phyloP scores from a whole-genome alignment of 2,113 vertebrate species.

The Coregonus clupeaformis region DNA sequence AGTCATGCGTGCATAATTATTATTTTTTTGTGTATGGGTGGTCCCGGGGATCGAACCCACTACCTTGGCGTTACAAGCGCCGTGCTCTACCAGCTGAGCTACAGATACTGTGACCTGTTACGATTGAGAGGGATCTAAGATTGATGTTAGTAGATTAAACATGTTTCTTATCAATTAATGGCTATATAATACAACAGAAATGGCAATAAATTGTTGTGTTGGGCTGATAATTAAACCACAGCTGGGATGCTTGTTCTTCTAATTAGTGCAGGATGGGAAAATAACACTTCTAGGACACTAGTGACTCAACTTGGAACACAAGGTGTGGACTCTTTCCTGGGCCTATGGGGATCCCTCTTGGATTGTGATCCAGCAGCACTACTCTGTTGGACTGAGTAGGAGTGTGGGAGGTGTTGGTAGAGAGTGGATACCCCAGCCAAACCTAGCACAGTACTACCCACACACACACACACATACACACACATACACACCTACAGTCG shows the following conservation, averaged over 20 bases:
- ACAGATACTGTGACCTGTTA: background rate
- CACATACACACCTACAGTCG: slow-evolving; percentile 37
- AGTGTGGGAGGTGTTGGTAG: slow-evolving; percentile 60
- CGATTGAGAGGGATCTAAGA: background rate
- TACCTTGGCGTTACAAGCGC: too few relatives aligned
- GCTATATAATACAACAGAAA: slow-evolving; percentile 29
- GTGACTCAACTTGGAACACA: slow-evolving; percentile 30
- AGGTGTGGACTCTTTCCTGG: slow-evolving; percentile 25
- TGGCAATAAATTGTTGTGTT: slow-evolving; percentile 35
- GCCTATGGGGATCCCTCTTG: slow-evolving; percentile 45
- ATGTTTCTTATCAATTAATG: slow-evolving; percentile 29
- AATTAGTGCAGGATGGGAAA: slow-evolving; percentile 10
- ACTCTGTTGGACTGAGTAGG: slow-evolving; percentile 23
- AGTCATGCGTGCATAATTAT: too few relatives aligned
- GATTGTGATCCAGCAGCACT: slow-evolving; percentile 34
- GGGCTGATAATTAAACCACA: slow-evolving; percentile 19
- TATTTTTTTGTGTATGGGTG: too few relatives aligned
- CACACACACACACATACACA: slow-evolving; percentile 1
- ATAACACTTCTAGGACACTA: slow-evolving; percentile 27
- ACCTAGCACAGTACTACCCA: slow-evolving; percentile 6
- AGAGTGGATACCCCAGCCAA: slow-evolving; percentile 47
- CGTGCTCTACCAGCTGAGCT: too few relatives aligned
- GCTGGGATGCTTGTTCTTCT: slow-evolving; percentile 19
- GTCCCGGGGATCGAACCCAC: too few relatives aligned
- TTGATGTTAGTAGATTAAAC: background rate